Evolutionary conservation across 1,140 invertebrate species (phyloP).

Genomic region (Cheumatopsyche charites): DNA sequence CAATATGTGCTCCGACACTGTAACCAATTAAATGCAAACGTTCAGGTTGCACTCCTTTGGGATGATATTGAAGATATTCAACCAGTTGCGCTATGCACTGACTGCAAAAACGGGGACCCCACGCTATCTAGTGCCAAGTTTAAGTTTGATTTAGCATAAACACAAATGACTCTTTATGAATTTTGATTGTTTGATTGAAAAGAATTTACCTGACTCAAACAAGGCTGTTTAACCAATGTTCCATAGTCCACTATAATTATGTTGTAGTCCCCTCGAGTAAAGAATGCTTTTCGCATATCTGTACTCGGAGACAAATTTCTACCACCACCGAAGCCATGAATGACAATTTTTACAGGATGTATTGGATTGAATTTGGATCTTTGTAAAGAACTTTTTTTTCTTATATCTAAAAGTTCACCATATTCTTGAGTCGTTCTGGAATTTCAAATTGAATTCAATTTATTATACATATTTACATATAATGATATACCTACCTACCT

Average conservation of each 20-base stretch:
- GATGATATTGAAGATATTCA: conserved; percentile 77
- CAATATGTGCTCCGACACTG: conserved; percentile 85
- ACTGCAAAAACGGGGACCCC: conserved; percentile 81
- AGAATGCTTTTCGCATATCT: conserved; percentile 81
- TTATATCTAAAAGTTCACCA: conserved; percentile 73
- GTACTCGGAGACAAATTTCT: conserved; percentile 79
- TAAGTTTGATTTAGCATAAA: not conserved
- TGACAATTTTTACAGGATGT: conserved; percentile 80
- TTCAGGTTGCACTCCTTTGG: conserved; percentile 72
- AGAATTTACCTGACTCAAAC: conserved; percentile 67
- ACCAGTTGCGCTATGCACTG: conserved; percentile 82
- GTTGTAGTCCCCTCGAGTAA: conserved; percentile 79
- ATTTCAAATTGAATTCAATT: not conserved
- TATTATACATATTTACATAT: not conserved
- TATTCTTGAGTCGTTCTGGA: conserved; percentile 76
- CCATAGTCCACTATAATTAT: conserved; percentile 88
- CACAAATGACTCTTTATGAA: no score
- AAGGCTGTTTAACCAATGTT: conserved; percentile 79
- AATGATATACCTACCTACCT: not conserved
- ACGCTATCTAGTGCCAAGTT: conserved; percentile 69
- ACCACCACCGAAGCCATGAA: conserved; percentile 83
- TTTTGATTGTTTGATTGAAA: not conserved
- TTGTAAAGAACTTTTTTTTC: conserved; percentile 70
- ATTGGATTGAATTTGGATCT: conserved; percentile 73
- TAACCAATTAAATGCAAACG: conserved; percentile 82